Evolutionary conservation across 1,140 invertebrate genomes (phyloP), one percentile per base, ranked within the genome.

Genomic region (Lasioglossum baleicum): DNA sequence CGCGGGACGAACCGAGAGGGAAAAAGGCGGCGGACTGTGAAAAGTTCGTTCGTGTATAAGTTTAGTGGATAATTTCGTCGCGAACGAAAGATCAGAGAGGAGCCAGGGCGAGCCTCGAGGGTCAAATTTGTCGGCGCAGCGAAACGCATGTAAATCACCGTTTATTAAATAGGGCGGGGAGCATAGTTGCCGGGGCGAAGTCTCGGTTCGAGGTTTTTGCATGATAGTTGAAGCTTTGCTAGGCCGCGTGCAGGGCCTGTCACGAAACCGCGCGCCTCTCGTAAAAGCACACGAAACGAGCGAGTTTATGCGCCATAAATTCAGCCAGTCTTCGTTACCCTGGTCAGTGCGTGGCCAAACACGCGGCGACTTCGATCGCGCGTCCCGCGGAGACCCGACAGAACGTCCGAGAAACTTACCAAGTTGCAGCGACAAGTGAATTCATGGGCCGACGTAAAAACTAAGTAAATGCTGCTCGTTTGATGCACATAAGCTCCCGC

Each of bases 281-380:
- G 87, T 91, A 92, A 92, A 92, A 90, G 83, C 83, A 75, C 80
- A 79, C 85, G 84, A 82, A 84, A 86, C 87, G 85, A 81, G 83
- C 86, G 86, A 90, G 86, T 92, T 92, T 92, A 92, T 90, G 90
- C 76, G 83, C 86, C 88, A 91, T 92, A 92, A 92, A 92, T 90
- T 90, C 85, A 85, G 86, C 77, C 86, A 85, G 83, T 83, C 85
- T 88, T 90, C 88, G 81, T 87, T 87, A 77, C 64, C 83, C 79
- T 60, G 72, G 58, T 40, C 75, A 35, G 48, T 88, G 86, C 86
- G 85, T 86, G 83, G 77, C 84, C 87, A 81, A 89, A 31, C 69
- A 17, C 11, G 72, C 35, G 4, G 72, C 35, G 10, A 22, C 35
- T 71, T 81, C 67, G 67, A 64, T 81, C 48, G 71, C n/a, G 17